These are phyloP conservation scores for Todiramphus chloris DNA, from an alignment of 2,113 vertebrate genomes.

Conservation along the genomic window DNA sequence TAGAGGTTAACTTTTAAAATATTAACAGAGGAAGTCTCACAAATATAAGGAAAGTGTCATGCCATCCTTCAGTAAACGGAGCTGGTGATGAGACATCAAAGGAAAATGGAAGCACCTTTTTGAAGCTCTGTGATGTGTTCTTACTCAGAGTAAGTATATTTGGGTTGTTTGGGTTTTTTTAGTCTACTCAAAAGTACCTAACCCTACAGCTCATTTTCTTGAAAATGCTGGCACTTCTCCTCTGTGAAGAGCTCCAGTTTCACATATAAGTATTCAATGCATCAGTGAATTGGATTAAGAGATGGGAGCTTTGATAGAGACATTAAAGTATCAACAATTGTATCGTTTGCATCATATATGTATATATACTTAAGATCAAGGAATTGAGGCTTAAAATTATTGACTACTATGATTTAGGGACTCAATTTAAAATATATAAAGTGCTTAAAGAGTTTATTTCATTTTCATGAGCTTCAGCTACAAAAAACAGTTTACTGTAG, in stretches of 20 bases:
- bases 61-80: background rate
- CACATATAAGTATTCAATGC: background rate
- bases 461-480: background rate
- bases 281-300: background rate
- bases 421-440: background rate
- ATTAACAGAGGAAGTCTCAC: background rate
- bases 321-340: background rate
- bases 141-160: background rate
- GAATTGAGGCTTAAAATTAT: background rate
- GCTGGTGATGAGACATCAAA: background rate
- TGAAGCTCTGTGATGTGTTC: background rate
- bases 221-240: background rate
- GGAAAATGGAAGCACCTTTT: background rate
- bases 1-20: background rate
- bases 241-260: background rate
- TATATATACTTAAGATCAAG: background rate
- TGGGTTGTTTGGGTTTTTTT: background rate
- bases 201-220: background rate
- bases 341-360: background rate
- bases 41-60: background rate
- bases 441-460: background rate
- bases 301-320: background rate
- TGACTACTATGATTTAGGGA: background rate
- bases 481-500: background rate
- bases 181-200: background rate